Base-by-base conservation (phyloP, 1,140 invertebrate species). In the Carposina sasakii region DNA sequence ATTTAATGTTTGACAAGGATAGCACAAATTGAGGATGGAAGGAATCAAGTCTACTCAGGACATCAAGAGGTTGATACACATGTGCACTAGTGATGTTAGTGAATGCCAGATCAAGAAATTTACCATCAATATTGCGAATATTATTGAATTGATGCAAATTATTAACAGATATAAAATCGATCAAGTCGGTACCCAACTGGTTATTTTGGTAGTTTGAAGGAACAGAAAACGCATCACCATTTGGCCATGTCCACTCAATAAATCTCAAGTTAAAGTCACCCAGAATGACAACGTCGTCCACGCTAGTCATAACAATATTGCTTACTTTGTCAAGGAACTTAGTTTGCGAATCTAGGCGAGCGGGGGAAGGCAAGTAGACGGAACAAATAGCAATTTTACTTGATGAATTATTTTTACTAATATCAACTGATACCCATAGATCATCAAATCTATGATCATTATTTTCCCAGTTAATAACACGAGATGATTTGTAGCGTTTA, bases 191-290 rank as follows among this genome's bases (percentile, higher is more conserved):
- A 15, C 23, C 31, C n/a, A 37, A 24, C 5, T 6, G 3, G 5
- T 2, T 10, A 2, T 26, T 36, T 15, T 23, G 5, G 15, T 37
- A 31, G 10, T 17, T 47, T 3, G 15, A 24, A 10, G 24, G 2
- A 13, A 21, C 9, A 1, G 20, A 17, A 8, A 1, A 3, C 16
- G 20, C n/a, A 8, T 3, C 2, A 2, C 3, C 5, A 3, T 26
- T 15, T 15, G n/a, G n/a, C n/a, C 12, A 16, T 2, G 2, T 24
- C 44, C 44, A 47, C 9, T 3, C 26, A 3, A 47, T 36, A 16
- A 16, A 31, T 22, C 12, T 12, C 13, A 36, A 15, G 24, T 47
- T 47, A 19, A 47, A 47, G 13, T 47, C 44, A 8, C 44, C 31
- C 12, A 47, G 3, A 36, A 47, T n/a, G 15, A 47, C 12, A 4